Evolutionary conservation across 1,140 invertebrate genomes (phyloP).

Genomic region (Diorhabda carinulata): DNA sequence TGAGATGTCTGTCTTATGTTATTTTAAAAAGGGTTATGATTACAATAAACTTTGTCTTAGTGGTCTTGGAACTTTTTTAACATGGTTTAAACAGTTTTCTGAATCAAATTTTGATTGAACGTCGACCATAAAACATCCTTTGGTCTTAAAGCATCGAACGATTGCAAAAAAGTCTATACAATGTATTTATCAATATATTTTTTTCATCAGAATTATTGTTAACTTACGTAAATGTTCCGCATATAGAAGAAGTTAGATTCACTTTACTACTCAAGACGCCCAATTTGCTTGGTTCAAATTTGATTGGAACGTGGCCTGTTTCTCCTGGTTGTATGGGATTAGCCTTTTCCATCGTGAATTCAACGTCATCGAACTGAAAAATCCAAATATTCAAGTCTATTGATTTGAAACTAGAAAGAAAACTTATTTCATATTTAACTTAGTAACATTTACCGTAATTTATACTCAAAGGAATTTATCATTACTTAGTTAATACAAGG

Average conservation of each 20-base stretch:
- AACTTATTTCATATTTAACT: background rate
- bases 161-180: background rate
- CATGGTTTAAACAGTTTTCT: background rate
- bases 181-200: too few relatives aligned
- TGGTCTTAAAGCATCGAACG: background rate
- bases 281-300: conserved; percentile 32
- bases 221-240: conserved; percentile 35
- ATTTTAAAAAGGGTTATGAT: too few relatives aligned
- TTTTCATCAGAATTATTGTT: background rate
- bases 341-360: conserved; percentile 25
- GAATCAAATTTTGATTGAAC: background rate
- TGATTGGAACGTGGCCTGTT: conserved; percentile 21
- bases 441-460: background rate
- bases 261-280: conserved; percentile 26
- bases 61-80: too few relatives aligned
- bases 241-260: conserved; percentile 26
- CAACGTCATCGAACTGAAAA: conserved; percentile 32
- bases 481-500: background rate
- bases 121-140: background rate
- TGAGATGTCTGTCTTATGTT: too few relatives aligned
- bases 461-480: background rate
- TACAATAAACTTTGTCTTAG: too few relatives aligned
- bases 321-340: conserved; percentile 16
- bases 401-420: background rate
- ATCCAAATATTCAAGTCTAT: background rate